Percentiles rank a stretch among this genome's conserved stretches.
Conservation (phyloP, 2,888 invertebrate species). For the Tetheella fluctuosa region DNA sequence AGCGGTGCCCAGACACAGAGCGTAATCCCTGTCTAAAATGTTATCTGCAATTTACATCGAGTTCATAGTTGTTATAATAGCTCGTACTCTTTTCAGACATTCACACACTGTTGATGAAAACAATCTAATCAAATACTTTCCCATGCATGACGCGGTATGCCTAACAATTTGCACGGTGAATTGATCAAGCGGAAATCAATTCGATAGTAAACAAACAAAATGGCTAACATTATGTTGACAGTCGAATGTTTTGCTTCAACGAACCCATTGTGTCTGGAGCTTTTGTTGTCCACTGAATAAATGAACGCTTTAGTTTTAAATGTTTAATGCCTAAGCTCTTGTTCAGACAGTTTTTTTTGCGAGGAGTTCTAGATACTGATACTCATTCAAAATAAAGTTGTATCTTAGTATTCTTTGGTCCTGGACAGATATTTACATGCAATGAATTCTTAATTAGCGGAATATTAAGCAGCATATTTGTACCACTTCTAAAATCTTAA, state of each 20-base stretch:
- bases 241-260: slow-evolving; percentile 27
- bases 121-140: slow-evolving; percentile 4
- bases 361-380: no score
- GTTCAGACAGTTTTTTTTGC: neutral
- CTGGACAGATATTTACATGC: no score
- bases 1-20: no score
- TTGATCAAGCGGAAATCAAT: slow-evolving; percentile 10
- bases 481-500: neutral
- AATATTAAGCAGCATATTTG: no score
- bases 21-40: neutral
- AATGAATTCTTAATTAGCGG: no score
- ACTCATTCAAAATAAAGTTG: no score
- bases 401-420: no score
- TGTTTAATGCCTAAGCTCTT: slow-evolving; percentile 15
- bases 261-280: slow-evolving; percentile 32
- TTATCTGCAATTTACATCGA: no score
- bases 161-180: neutral
- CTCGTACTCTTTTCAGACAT: neutral
- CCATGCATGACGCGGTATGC: slow-evolving; percentile 10
- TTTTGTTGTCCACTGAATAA: slow-evolving; percentile 30
- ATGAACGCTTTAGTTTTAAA: slow-evolving; percentile 15
- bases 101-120: neutral
- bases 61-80: no score
- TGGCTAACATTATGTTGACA: slow-evolving; percentile 30
- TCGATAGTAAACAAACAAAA: slow-evolving; percentile 9